A percentile compares a stretch with the other conserved stretches of the same genome.
Evolutionary conservation across 1,140 invertebrate species (phyloP).

Genomic region (Ericerus pela): DNA sequence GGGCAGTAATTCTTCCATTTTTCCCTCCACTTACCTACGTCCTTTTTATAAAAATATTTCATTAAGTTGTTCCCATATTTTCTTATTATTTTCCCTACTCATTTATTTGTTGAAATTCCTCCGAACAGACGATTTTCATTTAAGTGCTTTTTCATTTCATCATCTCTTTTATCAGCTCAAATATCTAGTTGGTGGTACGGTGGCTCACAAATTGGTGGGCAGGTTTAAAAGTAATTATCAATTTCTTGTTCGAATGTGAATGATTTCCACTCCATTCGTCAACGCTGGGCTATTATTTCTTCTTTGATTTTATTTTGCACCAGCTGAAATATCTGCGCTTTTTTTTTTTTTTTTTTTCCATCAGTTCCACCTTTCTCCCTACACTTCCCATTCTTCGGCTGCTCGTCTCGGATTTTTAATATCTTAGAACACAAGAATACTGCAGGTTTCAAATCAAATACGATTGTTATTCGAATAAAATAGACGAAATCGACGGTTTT

Average conservation of each 20-base stretch:
- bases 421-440: no score
- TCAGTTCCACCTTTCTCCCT: no score
- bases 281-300: not conserved
- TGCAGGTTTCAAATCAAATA: no score
- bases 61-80: no score
- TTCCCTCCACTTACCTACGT: no score
- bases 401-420: no score
- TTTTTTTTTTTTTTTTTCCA: no score
- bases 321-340: not conserved
- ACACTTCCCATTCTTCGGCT: no score
- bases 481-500: no score
- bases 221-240: constrained; percentile 6
- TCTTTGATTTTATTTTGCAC: not conserved
- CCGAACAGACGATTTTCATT: constrained; percentile 4
- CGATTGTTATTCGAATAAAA: no score
- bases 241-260: not conserved
- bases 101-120: not conserved
- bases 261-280: constrained; percentile 6
- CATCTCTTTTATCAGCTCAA: constrained; percentile 5
- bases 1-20: no score
- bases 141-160: constrained; percentile 9
- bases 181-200: not conserved
- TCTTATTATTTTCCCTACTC: not conserved
- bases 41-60: no score
- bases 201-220: not conserved